Evolutionary conservation across 2,888 invertebrate species (phyloP), one percentile per base, ranked within the genome.

Genomic region (Palloptera scutellata): DNA sequence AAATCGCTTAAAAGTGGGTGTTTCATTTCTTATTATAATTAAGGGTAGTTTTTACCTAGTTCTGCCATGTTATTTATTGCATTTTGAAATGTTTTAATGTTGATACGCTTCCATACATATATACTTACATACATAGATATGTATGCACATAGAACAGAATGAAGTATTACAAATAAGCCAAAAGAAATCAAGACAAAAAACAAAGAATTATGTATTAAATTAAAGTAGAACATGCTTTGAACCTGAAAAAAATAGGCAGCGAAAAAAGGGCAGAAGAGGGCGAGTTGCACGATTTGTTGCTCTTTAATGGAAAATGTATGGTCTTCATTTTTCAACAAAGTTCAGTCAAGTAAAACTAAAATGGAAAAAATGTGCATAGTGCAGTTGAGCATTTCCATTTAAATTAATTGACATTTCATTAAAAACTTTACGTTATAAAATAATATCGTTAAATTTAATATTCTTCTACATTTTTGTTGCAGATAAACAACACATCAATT

Each of bases 11-110:
- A 30, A 30, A 30, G 6, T 6, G 30, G 30, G 30, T 30, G 30
- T 30, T 30, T 30, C 30, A 30, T 30, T 30, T 30, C 30, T 30
- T 30, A 30, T 30, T 30, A 51, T 64, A 69, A 71, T 67, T 66
- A 61, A 68, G 66, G 64, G 58, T 59, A 61, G 64, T 48, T 61
- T 15, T 53, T 62, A 62, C 59, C 62, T 67, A 48, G 42, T 64
- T 66, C 55, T 20, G 30, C 57, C 17, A 41, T 51, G 42, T 67
- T 65, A 69, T 71, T 71, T 71, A 69, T 71, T 53, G 66, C 67
- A 59, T 62, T 67, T 63, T 60, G 53, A 15, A 54, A 53, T 30
- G 30, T 30, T 30, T 2, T 30, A 30, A 43, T 61, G 19, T 9
- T 52, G 40, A 53, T 15, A 53, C 19, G 4, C 43, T 11, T 11